Base-by-base conservation (phyloP, 1,140 invertebrate species). In the Apis dorsata region DNA sequence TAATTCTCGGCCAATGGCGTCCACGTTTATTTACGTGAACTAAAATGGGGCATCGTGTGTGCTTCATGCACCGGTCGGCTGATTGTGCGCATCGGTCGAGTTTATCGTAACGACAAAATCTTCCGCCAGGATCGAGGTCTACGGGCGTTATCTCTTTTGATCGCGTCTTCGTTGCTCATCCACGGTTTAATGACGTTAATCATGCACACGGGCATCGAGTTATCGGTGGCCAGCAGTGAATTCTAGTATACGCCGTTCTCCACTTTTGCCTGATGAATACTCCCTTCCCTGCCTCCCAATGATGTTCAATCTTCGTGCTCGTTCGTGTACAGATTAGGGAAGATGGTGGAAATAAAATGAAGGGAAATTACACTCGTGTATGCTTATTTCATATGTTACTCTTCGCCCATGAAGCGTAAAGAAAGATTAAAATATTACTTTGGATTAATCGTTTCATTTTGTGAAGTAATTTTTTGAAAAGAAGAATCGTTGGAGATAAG, bases 81-180 rank as follows among this genome's bases (percentile, higher is more conserved):
- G 13, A 63, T 49, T 65, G 66, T 69, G 79, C 34, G 4, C 65
- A 76, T 68, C 73, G n/a, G 44, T 28, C 15, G 72, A 72, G 79
- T 75, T 81, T 68, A 76, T 76, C 79, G 62, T 15, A 65, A 51
- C 28, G 72, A 76, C 63, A 49, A 76, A 76, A 81, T 81, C 80
- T 76, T 57, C 55, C 28, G n/a, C 2, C n/a, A 10, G 44, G 53
- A 49, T 59, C 62, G 63, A 21, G 70, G n/a, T 81, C 65, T 53
- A 79, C 51, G 53, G 24, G 21, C 57, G 70, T 74, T 81, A 74
- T 76, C 80, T 81, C 72, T 76, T 81, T 81, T 53, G 80, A 81
- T 81, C 73, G 44, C 9, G 55, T 76, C 80, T 76, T 76, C 63
- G 63, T 81, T 68, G 72, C 72, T 81, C 79, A 75, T 81, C 63